Conservation (phyloP, 2,888 invertebrate genomes). For the Periphyllus acericola region DNA sequence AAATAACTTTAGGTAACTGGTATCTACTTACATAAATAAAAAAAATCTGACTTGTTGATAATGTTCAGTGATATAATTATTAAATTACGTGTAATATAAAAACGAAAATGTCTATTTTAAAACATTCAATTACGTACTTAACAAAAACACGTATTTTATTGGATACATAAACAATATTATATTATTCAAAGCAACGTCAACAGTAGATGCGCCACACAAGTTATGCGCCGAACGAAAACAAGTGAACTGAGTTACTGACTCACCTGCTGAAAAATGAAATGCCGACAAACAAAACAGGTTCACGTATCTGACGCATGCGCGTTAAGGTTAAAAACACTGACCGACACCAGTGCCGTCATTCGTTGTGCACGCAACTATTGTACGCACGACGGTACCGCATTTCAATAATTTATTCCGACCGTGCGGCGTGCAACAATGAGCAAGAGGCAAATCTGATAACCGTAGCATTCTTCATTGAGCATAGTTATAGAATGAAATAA, state of each 20-base stretch:
- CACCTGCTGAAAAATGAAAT: constrained; percentile 30
- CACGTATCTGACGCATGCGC: constrained; percentile 49
- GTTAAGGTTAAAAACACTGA: constrained; percentile 29
- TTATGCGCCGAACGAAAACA: neutral
- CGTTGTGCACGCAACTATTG: constrained; percentile 3
- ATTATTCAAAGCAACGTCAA: neutral
- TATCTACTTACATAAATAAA: constrained; percentile 18
- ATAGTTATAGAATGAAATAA: too few species aligned
- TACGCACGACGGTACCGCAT: neutral
- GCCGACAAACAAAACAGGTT: constrained; percentile 61
- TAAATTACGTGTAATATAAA: neutral
- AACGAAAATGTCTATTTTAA: neutral
- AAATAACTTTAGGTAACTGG: neutral
- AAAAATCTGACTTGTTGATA: neutral
- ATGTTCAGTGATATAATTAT: neutral
- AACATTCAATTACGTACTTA: neutral
- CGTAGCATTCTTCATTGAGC: too few species aligned
- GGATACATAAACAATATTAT: neutral
- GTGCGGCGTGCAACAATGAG: neutral
- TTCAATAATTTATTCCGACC: too few species aligned
- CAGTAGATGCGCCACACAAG: neutral
- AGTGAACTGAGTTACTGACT: constrained; percentile 34
- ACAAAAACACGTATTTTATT: neutral
- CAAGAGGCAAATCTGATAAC: too few species aligned
- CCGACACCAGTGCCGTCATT: constrained; percentile 17